Base-by-base conservation (phyloP, 2,888 invertebrate genomes). In the Lysandra bellargus region DNA sequence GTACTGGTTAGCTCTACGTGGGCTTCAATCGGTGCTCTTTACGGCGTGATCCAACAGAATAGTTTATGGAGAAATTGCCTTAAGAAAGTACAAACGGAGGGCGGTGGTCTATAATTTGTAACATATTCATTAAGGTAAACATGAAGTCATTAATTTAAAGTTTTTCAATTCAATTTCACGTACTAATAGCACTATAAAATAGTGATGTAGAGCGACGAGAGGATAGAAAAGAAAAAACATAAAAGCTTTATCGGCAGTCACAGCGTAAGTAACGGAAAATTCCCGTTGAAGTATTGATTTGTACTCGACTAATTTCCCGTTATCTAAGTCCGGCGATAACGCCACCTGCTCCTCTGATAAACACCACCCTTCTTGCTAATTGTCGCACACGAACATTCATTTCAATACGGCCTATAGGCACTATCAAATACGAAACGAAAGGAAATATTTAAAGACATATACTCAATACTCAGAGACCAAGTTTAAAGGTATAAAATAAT, bases 311-410 rank as follows among this genome's bases (percentile, higher is more conserved):
- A 90, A 90, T 90, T 91, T 86, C 84, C 80, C 88, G 86, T 91
- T 94, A 93, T 93, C 93, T 88, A 88, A 89, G 88, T 85, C 86
- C 84, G 78, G 69, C 84, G 92, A 93, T 93, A 92, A 91, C 85
- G 90, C 87, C 87, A 86, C 87, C 86, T 87, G 87, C 85, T 86
- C 85, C 87, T 88, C 83, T 87, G 89, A 92, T 92, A 92, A 90
- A 83, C 86, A 87, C 86, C 88, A 91, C 92, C 91, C 90, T 89
- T 90, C 90, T 91, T 88, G 82, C 85, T 44, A 64, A 79, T 76
- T 49, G 33, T 61, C 14, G 37, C 74, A 69, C 30, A 69, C 78
- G 60, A 61, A 81, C 77, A 82, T 17, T 57, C 79, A 83, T 83
- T 82, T 82, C 17, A 17, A 57, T 17, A 57, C 17, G 57, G 57